Percentiles rank a stretch among this genome's conserved stretches.
Conservation (phyloP, 2,888 invertebrate species). For the Cephus pygmeus region DNA sequence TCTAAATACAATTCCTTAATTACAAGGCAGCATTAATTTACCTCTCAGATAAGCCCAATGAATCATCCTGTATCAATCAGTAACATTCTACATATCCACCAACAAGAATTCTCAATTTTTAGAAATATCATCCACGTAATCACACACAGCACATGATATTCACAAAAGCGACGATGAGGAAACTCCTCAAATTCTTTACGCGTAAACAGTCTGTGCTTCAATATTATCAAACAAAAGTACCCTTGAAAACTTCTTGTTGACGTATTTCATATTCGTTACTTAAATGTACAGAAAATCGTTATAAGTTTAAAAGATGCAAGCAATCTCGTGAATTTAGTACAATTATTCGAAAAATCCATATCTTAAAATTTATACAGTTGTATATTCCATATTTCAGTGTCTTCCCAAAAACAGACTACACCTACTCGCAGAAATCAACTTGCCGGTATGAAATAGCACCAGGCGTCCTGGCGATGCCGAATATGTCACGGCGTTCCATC, state of each 20-base stretch:
- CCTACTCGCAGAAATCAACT: slow-evolving; percentile 85
- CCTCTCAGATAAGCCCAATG: background rate
- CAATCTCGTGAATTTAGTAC: background rate
- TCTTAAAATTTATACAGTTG: background rate
- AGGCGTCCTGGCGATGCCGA: slow-evolving; percentile 85
- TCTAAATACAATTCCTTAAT: background rate
- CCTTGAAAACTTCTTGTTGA: background rate
- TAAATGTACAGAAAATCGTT: background rate
- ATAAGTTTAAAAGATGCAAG: background rate
- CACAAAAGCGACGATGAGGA: background rate
- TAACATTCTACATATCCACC: background rate
- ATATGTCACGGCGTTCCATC: slow-evolving; percentile 84
- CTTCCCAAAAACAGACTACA: slow-evolving; percentile 92
- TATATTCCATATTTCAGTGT: slow-evolving; percentile 70
- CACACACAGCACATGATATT: background rate
- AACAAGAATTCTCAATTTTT: background rate
- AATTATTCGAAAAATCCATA: background rate
- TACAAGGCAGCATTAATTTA: background rate
- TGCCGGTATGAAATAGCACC: slow-evolving; percentile 84
- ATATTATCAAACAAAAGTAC: background rate
- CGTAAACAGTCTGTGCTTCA: background rate
- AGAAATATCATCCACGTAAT: background rate
- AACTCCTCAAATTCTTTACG: background rate
- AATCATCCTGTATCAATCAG: background rate
- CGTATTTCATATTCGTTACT: too few species aligned